These are phyloP conservation scores for Machimus atricapillus DNA, from an alignment of 2,888 invertebrate species.

Conservation along the genomic window DNA sequence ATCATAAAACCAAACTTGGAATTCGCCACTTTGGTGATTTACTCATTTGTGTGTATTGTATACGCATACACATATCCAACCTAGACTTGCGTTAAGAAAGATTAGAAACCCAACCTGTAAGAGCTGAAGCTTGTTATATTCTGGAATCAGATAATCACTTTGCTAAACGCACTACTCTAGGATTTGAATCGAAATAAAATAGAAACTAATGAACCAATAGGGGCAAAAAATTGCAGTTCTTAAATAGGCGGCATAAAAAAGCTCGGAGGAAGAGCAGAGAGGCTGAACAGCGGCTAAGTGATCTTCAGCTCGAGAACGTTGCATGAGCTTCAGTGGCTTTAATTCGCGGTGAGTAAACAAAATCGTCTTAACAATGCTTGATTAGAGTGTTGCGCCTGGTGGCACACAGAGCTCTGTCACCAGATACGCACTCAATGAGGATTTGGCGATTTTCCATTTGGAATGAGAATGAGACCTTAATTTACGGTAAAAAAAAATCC, in stretches of 20 bases:
- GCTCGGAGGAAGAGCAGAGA: background rate
- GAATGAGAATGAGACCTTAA: background rate
- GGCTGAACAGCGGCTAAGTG: background rate
- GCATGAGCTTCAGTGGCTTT: background rate
- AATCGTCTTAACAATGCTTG: background rate
- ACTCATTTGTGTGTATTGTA: too few relatives aligned
- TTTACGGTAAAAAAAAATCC: background rate
- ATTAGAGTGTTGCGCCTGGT: background rate
- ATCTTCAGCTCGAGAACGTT: background rate
- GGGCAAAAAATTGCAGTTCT: background rate
- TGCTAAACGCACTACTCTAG: background rate
- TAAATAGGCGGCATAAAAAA: background rate
- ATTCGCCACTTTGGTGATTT: too few relatives aligned
- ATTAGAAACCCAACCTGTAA: background rate
- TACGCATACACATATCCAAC: background rate
- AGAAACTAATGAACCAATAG: background rate
- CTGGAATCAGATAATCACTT: background rate
- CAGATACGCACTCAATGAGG: background rate
- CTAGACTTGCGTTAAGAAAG: background rate
- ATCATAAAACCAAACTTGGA: too few relatives aligned
- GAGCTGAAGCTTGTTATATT: background rate
- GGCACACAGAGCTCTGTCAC: background rate
- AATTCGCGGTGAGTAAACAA: background rate
- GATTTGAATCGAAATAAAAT: background rate
- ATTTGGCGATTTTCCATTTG: background rate